Conservation (phyloP, 1,140 invertebrate species). For the Pristionchus pacificus region DNA sequence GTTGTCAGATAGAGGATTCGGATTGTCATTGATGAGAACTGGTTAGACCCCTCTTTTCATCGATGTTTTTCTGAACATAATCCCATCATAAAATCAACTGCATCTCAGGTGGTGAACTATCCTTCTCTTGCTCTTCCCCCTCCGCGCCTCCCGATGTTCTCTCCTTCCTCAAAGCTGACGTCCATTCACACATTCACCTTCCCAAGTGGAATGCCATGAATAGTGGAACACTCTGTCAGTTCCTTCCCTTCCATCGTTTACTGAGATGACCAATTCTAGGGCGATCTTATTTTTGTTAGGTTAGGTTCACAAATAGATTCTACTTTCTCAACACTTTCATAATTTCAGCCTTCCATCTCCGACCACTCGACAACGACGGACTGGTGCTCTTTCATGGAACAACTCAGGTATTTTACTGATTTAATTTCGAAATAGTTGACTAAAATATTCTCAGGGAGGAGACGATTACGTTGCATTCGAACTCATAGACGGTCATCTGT, state of each 20-base stretch:
- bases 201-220: slow-evolving; percentile 54
- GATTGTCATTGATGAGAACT: slow-evolving; percentile 72
- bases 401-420: slow-evolving; percentile 61
- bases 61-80: too few species aligned
- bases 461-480: slow-evolving; percentile 88
- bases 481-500: slow-evolving; percentile 84
- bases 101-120: slow-evolving; percentile 70
- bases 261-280: too few species aligned
- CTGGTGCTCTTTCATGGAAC: slow-evolving; percentile 85
- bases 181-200: slow-evolving; percentile 37
- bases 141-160: slow-evolving; percentile 47
- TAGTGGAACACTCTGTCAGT: slow-evolving; percentile 49
- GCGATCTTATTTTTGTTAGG: too few species aligned
- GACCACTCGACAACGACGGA: slow-evolving; percentile 87
- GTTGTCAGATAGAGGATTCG: slow-evolving; percentile 75
- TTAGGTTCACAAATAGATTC: too few species aligned
- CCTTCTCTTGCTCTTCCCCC: slow-evolving; percentile 64
- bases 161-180: slow-evolving; percentile 43
- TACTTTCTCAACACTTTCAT: too few species aligned
- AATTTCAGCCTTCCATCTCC: slow-evolving; percentile 63
- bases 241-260: too few species aligned
- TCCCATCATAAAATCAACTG: not conserved
- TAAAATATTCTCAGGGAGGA: slow-evolving; percentile 50
- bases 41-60: not conserved
- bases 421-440: slow-evolving; percentile 1